These are phyloP conservation scores for Xiphias gladius DNA, from an alignment of 2,113 vertebrate species.

Conservation along the genomic window DNA sequence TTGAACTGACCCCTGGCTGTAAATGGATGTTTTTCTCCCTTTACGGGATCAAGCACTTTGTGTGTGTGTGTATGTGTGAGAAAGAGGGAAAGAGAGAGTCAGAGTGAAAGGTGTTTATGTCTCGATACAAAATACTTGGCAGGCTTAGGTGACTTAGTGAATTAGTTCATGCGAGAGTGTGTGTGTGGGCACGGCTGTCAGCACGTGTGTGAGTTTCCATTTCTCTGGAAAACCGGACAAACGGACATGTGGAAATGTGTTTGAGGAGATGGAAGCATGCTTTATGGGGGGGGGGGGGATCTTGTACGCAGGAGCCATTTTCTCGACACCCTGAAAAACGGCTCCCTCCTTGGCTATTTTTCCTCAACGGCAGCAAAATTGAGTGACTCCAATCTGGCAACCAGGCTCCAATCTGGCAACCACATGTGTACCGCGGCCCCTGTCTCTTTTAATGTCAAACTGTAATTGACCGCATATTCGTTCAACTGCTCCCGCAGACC, in stretches of 20 bases:
- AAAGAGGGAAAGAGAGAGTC: conserved; percentile 4
- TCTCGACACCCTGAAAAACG: conserved; percentile 63
- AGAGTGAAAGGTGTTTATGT: conserved; percentile 69
- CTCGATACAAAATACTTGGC: conserved; percentile 68
- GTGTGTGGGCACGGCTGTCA: conserved; percentile 68
- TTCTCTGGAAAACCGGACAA: conserved; percentile 34
- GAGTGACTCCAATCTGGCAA: conserved; percentile 68
- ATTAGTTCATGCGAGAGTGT: conserved; percentile 57
- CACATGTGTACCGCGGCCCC: conserved; percentile 70
- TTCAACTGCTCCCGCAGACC: conserved; percentile 44
- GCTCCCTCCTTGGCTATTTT: conserved; percentile 59
- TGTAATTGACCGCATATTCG: conserved; percentile 59
- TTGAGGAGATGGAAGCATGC: conserved; percentile 48
- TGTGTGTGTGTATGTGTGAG: conserved; percentile 38
- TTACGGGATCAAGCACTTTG: conserved; percentile 52
- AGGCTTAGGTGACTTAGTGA: conserved; percentile 58
- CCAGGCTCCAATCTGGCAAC: conserved; percentile 74
- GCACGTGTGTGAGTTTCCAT: conserved; percentile 68
- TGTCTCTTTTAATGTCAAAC: conserved; percentile 63
- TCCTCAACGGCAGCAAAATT: conserved; percentile 56
- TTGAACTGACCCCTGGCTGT: conserved; percentile 78
- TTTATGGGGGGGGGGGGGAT: conserved; percentile 11
- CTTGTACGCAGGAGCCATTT: conserved; percentile 59
- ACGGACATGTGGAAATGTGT: conserved; percentile 67
- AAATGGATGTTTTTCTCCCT: conserved; percentile 65